Base-by-base conservation (phyloP, 1,140 invertebrate genomes). In the Matsumurasca onukii region DNA sequence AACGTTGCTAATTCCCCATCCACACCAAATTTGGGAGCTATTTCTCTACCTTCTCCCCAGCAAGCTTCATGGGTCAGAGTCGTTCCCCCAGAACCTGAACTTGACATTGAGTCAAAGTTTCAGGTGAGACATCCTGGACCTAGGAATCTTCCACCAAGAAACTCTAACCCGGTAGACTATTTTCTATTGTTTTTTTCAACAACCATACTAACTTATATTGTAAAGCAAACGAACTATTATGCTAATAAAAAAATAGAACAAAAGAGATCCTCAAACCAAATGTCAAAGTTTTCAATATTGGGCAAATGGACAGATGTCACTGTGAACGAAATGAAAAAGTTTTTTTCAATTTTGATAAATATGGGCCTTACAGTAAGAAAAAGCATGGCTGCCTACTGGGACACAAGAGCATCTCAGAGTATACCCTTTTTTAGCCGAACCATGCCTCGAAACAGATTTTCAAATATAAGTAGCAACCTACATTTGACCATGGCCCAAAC, bases 281-380 rank as follows among this genome's bases (percentile, higher is more conserved):
- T 52, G 49, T 12, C 3, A 52, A 5, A 20, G 12, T 20, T 5
- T 52, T 52, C 12, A 12, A 12, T 5, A 5, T 20, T n/a, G 22
- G 3, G 20, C 3, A 24, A n/a, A n/a, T 52, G 49, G 22, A 20
- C 5, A 3, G 49, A 52, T 52, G 13, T 24, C 20, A 52, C 13
- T 52, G 5, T 5, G 5, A 5, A n/a, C 5, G 49, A 13, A 22
- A 3, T 13, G 20, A 22, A 52, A 24, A 52, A 52, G 49, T n/a
- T 5, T 3, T 52, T 20, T 12, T 52, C 66, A 20, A 13, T 66
- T 49, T 13, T 66, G 13, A 51, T 67, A 25, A 67, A 67, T 67
- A 55, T 67, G 49, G 66, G 66, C 20, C 66, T 55, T 17, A 67
- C 66, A 13, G 24, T 29, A 2, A 27, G 25, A 55, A 67, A 67